Evolutionary conservation across 2,888 invertebrate genomes (phyloP).

Genomic region (Poecilus cupreus): DNA sequence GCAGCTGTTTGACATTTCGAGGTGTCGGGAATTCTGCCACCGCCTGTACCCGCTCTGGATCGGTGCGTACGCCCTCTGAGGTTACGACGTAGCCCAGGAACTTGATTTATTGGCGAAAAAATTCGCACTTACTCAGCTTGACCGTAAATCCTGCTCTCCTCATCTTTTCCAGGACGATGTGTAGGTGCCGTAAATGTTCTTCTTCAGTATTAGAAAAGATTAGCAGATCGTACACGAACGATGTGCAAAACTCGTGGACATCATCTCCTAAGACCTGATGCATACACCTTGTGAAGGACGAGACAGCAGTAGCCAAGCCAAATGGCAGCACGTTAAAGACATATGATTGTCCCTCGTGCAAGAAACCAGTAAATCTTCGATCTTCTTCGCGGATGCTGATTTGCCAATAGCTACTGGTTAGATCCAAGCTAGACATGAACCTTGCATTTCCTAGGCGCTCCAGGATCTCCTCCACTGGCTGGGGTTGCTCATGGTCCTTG

Average conservation of each 20-base stretch:
- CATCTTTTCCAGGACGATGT: constrained; percentile 23
- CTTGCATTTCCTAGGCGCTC: constrained; percentile 5
- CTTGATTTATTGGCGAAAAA: constrained; percentile 47
- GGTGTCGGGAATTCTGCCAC: constrained; percentile 65
- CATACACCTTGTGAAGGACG: background rate
- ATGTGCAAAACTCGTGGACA: constrained; percentile 39
- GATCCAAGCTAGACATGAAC: constrained; percentile 58
- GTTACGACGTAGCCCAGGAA: constrained; percentile 59
- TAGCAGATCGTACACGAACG: constrained; percentile 60
- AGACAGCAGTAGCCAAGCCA: constrained; percentile 30
- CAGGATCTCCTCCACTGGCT: too few relatives aligned
- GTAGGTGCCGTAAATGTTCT: constrained; percentile 58
- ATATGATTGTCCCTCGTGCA: constrained; percentile 52
- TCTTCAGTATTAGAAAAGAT: constrained; percentile 47
- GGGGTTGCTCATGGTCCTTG: constrained; percentile 56
- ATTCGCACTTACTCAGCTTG: constrained; percentile 54
- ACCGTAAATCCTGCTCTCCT: constrained; percentile 17
- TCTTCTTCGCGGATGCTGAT: constrained; percentile 55
- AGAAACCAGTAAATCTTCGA: constrained; percentile 61
- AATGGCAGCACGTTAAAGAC: constrained; percentile 60
- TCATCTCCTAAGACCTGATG: constrained; percentile 14
- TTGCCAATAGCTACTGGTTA: constrained; percentile 61
- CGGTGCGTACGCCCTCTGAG: constrained; percentile 48
- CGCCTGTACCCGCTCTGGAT: constrained; percentile 59
- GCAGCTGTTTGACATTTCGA: constrained; percentile 63